Evolutionary conservation across 2,888 invertebrate species (phyloP), one percentile per base, ranked within the genome.

Genomic region (Crepidodera aurea): DNA sequence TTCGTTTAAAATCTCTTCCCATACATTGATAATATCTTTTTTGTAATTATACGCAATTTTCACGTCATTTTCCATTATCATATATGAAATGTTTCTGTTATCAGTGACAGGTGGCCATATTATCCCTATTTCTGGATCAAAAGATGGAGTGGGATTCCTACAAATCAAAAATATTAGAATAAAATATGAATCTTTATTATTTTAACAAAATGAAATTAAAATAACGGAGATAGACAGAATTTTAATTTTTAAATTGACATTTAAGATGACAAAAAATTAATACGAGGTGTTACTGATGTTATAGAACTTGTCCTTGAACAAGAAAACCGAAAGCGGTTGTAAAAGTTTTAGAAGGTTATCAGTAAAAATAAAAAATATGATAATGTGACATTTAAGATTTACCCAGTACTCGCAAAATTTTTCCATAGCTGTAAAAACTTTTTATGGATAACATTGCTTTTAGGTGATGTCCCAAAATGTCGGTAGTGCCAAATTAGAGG

Each of bases 81-180:
- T 40, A 13, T 60, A 60, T 7, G 51, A 37, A n/a, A 51, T 42
- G 27, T 39, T 29, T 2, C 51, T 22, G 2, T 40, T 18, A 40
- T 44, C 48, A 10, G 16, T 51, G 10, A 53, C n/a, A 13, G 42
- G 13, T 10, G 60, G 64, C 64, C 64, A 64, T 19, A 51, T 53
- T 48, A 53, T 25, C 40, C 53, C 40, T 16, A 64, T 16, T 2
- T 13, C 4, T 8, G 39, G 60, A 13, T 64, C 64, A 8, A 29
- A 16, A n/a, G 4, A 15, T 16, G 64, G 64, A 29, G 64, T 64
- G 15, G 64, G 64, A 54, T 64, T 56, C 13, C 64, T 64, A n/a
- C 16, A 60, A 60, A 53, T 13, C 19, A 48, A 37, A 10, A 48
- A 13, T 42, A 18, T 4, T 13, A n/a, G n/a, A n/a, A n/a, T n/a